Conservation (phyloP, 2,113 vertebrate genomes). For the Coptodon rendalli region DNA sequence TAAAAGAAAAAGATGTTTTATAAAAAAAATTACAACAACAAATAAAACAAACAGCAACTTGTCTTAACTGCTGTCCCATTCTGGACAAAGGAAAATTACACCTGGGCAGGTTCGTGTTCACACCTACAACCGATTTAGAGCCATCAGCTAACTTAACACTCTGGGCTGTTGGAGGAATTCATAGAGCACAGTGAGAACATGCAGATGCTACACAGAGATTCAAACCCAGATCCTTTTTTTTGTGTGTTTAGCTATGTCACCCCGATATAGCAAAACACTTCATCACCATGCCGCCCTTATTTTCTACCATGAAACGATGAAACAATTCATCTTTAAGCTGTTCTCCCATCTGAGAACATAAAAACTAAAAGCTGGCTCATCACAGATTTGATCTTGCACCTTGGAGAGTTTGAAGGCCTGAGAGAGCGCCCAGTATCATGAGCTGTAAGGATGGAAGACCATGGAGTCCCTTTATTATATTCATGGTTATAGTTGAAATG, state of each 20-base stretch:
- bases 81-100: background rate
- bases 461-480: background rate
- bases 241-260: background rate
- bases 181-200: background rate
- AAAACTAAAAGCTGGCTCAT: background rate
- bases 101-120: fast-evolving
- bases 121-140: background rate
- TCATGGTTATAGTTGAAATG: background rate
- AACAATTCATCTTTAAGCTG: background rate
- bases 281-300: background rate
- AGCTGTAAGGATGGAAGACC: background rate
- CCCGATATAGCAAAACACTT: background rate
- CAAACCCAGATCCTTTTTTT: background rate
- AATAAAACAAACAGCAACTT: fast-evolving
- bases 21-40: background rate
- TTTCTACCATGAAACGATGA: background rate
- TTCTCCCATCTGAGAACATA: background rate
- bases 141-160: background rate
- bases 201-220: background rate
- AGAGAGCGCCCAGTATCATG: background rate
- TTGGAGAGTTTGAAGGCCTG: background rate
- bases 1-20: background rate
- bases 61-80: background rate
- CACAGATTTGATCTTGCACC: background rate
- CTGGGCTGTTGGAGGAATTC: background rate